Evolutionary conservation across 2,888 invertebrate genomes (phyloP), one percentile per base, ranked within the genome.

Genomic region (Lithosia quadra): DNA sequence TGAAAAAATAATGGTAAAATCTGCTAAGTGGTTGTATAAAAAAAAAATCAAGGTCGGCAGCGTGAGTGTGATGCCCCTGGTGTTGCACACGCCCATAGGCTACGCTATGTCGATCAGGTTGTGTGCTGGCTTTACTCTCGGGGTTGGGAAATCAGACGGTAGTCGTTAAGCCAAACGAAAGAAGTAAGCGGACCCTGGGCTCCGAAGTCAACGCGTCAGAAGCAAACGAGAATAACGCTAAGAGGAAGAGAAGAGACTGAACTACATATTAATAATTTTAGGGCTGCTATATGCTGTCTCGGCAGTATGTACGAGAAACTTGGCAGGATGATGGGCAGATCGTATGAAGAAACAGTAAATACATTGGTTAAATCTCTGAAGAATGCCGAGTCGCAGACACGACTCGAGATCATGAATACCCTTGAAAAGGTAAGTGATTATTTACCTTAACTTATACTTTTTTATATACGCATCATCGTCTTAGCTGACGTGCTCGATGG

Each of bases 301-400:
- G 99, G 99, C 49, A 98, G 98, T 74, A 99, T 99, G 98, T 99
- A 99, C 92, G 99, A 99, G 91, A 99, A 98, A 91, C 96, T 99
- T 24, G 99, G 99, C 1, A 96, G 99, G 76, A 99, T 99, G 99
- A 99, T 99, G 97, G 99, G 99, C 0, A 96, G 99, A 75, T 99
- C 99, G 0, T 99, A 99, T 87, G 99, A 99, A 90, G 99, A 99
- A 87, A 99, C 99, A 0, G 98, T 99, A 39, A 97, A 98, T 81
- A 97, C 99, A 65, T 95, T 99, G 33, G 96, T 99, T 68, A 97
- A 98, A 83, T 98, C 98, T 1, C 93, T 99, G 71, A 97, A 98
- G 85, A 99, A 97, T 92, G 98, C 98, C 0, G 99, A 99, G 95
- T 99, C 99, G 0, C 99, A 99, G 91, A 98, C 98, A 0, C 96